phyloP scores from a whole-genome alignment of 1,140 invertebrate genomes.

The Zaprionus gabonicus region DNA sequence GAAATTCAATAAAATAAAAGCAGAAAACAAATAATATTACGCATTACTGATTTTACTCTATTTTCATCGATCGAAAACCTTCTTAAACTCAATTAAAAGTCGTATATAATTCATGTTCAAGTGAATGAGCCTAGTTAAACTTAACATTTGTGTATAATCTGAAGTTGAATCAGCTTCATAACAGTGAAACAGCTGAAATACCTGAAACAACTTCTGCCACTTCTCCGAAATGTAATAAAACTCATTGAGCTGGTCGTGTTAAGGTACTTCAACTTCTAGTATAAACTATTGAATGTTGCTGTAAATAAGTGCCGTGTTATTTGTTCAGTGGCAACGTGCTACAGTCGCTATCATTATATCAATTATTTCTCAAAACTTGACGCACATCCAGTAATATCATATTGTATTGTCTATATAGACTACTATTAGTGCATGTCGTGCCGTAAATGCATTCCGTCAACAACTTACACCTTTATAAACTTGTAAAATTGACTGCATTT shows the following conservation, averaged over 20 bases:
- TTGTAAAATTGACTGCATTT: not conserved
- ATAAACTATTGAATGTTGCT: slow-evolving; percentile 3
- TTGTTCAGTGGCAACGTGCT: slow-evolving; percentile 24
- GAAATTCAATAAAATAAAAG: not conserved
- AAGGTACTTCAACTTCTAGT: not conserved
- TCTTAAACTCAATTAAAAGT: not conserved
- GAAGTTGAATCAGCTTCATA: not conserved
- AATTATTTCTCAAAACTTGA: slow-evolving; percentile 26
- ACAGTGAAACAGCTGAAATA: slow-evolving; percentile 12
- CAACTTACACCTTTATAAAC: slow-evolving; percentile 6
- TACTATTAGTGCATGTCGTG: slow-evolving; percentile 20
- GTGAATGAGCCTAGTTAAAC: not conserved
- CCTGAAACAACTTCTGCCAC: slow-evolving; percentile 6
- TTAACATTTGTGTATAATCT: not conserved
- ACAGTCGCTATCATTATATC: slow-evolving; percentile 20
- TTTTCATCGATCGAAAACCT: not conserved
- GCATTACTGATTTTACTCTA: not conserved
- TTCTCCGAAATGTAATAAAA: slow-evolving; percentile 17
- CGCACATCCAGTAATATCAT: slow-evolving; percentile 4
- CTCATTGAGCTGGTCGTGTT: slow-evolving; percentile 1
- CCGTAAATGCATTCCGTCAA: slow-evolving; percentile 16
- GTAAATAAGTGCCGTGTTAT: slow-evolving; percentile 17
- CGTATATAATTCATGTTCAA: not conserved
- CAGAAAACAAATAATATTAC: not conserved
- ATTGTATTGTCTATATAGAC: not conserved